These are phyloP conservation scores for Amiota mariae DNA, from an alignment of 2,888 invertebrate species.

Conservation along the genomic window DNA sequence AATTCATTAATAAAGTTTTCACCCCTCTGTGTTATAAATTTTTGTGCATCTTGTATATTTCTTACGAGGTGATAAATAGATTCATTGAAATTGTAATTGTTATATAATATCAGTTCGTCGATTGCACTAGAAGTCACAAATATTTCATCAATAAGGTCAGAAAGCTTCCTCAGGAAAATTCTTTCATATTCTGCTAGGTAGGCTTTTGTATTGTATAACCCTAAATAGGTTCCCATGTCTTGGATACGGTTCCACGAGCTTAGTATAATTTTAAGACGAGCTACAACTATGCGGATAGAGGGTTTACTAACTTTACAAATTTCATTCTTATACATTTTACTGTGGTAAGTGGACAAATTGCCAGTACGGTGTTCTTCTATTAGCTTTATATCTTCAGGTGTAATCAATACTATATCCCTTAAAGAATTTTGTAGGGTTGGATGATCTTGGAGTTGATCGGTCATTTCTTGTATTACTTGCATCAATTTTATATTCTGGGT, in stretches of 20 bases:
- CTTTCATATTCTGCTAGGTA: too few species aligned
- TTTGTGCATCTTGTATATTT: too few species aligned
- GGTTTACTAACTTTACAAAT: too few species aligned
- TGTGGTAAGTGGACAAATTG: conserved; percentile 45
- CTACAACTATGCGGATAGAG: too few species aligned
- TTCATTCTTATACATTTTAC: conserved; percentile 36
- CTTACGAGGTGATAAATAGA: too few species aligned
- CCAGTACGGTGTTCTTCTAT: neutral
- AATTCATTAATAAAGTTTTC: conserved; percentile 80
- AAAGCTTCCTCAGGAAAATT: too few species aligned
- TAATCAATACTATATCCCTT: conserved; percentile 37
- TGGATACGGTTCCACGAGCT: too few species aligned
- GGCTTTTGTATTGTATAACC: too few species aligned
- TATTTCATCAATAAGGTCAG: conserved; percentile 40
- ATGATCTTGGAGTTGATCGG: too few species aligned
- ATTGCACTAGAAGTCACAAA: conserved; percentile 38
- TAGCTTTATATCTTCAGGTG: conserved; percentile 37
- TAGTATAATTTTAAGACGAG: too few species aligned
- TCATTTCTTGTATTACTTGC: conserved; percentile 10
- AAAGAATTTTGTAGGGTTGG: conserved; percentile 36
- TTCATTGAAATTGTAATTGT: conserved; percentile 75
- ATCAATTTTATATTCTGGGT: conserved; percentile 42
- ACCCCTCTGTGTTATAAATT: conserved; percentile 81
- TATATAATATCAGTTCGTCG: conserved; percentile 51
- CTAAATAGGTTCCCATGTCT: too few species aligned